Base-by-base conservation (phyloP, 2,888 invertebrate genomes). In the Apamea sordens region DNA sequence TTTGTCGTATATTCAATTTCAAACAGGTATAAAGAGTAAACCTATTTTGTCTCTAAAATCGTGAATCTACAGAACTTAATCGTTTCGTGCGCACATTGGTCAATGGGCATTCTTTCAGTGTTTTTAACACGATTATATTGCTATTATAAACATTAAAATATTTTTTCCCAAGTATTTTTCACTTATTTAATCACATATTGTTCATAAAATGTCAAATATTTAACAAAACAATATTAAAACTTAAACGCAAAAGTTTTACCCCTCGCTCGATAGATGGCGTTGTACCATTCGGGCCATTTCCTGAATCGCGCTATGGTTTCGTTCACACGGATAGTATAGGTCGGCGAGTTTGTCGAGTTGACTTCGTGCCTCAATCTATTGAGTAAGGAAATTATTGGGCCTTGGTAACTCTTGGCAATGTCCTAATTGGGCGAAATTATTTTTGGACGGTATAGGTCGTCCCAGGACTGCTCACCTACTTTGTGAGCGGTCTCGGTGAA, bases 301-400 rank as follows among this genome's bases (percentile, higher is more conserved):
- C 80, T 93, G 87, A 74, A 90, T 87, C 92, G 87, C 93, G 91
- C 86, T 90, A 92, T 88, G 86, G 90, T 88, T 92, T 77, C 67
- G 82, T 88, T 84, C 65, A 15, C 71, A 3, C 50, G 8, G 13
- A 8, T 15, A 18, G 15, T 73, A 73, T 53, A 32, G 21, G 44
- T 21, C 63, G 5, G n/a, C n/a, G 1, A 15, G 6, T 28, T 7
- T 0, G 0, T 0, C 0, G 0, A 0, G 0, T 0, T 0, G 0
- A 3, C 50, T 75, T 97, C 97, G 98, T 98, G 98, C 98, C 98
- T 98, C 98, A 98, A 99, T 99, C 98, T 98, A 98, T 98, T 98
- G 98, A 99, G 98, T 99, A 99, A 99, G 98, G 98, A 99, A 99
- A 99, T 98, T 98, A 98, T 98, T 98, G 98, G 98, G 98, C 98